Evolutionary conservation across 1,140 invertebrate genomes (phyloP), one percentile per base, ranked within the genome.

Genomic region (Scaptomyza graminum): DNA sequence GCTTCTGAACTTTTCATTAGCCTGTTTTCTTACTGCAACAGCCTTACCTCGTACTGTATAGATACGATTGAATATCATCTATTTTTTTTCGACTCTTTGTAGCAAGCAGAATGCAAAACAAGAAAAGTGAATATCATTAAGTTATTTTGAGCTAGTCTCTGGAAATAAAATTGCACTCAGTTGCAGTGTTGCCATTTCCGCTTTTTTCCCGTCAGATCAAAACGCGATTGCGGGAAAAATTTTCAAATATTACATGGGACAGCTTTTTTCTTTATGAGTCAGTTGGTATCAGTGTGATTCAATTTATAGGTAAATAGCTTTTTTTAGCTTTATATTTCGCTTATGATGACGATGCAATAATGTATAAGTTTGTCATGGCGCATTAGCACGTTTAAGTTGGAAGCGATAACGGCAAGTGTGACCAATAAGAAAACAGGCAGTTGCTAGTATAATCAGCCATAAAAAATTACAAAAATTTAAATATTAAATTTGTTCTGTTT

Each of bases 1-100:
- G 3, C 15, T 1, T 64, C 46, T 5, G 83, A n/a, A 7, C 50
- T 37, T 1, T 2, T 13, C 9, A 47, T 44, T 6, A 78, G 31
- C 11, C 63, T 28, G 4, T 74, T 54, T 56, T 82, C 79, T 15
- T 75, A n/a, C 43, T 75, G 44, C 13, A 83, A 7, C 11, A 83
- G 46, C 12, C 79, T 52, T 9, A 37, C 34, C 16, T 3, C 18
- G 18, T 61, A 25, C 75, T 83, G 25, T 71, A 57, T 8, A 75
- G 8, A 12, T 67, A 22, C 9, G 6, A 37, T 18, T 46, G 13
- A 0, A 49, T 41, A 12, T 60, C 12, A 6, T 9, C 2, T n/a
- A 5, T 44, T 28, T 12, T 60, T 31, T 3, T 2, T 16, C 3
- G 41, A 13, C 37, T 37, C 25, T 0, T 0, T 39, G 56, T 54